These are phyloP conservation scores for Choreutis nemorana DNA, from an alignment of 2,888 invertebrate genomes.

Conservation along the genomic window DNA sequence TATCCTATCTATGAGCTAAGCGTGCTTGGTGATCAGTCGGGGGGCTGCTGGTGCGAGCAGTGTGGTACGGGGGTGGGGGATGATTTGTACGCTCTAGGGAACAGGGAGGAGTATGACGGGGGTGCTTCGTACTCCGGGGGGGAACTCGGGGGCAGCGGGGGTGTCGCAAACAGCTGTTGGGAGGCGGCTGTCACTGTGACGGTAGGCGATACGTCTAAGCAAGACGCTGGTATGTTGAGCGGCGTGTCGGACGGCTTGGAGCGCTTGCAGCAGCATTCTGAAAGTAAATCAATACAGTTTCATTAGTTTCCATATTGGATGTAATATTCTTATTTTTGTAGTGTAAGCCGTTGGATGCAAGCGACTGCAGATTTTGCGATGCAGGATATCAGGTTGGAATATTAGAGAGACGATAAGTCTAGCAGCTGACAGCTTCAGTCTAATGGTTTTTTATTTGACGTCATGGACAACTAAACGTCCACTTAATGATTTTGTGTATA, in stretches of 20 bases:
- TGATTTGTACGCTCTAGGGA: slow-evolving; percentile 63
- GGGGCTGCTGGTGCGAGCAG: slow-evolving; percentile 53
- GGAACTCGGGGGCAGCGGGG: slow-evolving; percentile 31
- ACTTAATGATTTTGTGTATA: too few species aligned
- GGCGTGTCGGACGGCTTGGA: slow-evolving; percentile 55
- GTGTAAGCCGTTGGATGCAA: too few species aligned
- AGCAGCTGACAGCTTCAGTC: too few species aligned
- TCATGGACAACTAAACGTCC: too few species aligned
- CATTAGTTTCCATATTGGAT: too few species aligned
- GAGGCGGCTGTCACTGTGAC: slow-evolving; percentile 46
- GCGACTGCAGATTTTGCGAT: too few species aligned
- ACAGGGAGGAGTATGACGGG: slow-evolving; percentile 72
- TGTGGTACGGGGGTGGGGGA: slow-evolving; percentile 51
- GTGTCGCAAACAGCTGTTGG: slow-evolving; percentile 40
- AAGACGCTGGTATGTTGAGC: slow-evolving; percentile 49
- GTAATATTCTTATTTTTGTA: too few species aligned
- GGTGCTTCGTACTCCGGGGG: slow-evolving; percentile 73
- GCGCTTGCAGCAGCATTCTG: slow-evolving; percentile 61
- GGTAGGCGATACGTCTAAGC: slow-evolving; percentile 53
- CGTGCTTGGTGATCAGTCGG: slow-evolving; percentile 31
- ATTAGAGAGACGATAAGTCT: too few species aligned
- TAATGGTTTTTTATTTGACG: too few species aligned
- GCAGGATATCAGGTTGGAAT: too few species aligned
- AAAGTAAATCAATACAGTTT: too few species aligned
- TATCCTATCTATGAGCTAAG: too few species aligned